Percentiles rank a stretch among this genome's conserved stretches.
phyloP scores from a whole-genome alignment of 2,888 invertebrate genomes.

The Tenodera sinensis region DNA sequence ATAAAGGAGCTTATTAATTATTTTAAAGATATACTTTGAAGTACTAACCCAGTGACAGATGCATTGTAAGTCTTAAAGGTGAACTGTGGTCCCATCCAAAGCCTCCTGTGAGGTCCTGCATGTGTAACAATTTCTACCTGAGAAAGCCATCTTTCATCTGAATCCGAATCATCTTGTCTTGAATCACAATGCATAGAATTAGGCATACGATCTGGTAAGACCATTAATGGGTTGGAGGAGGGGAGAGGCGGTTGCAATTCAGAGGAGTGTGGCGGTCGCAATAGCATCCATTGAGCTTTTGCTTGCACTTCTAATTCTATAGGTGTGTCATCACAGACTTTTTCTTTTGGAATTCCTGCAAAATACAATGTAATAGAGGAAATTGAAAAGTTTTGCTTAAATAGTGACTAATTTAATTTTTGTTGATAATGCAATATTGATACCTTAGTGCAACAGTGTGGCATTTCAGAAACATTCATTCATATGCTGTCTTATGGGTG shows the following conservation, averaged over 20 bases:
- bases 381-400: no score
- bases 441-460: no score
- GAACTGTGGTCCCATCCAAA: conserved; percentile 99
- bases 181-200: conserved; percentile 36
- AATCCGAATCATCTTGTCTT: conserved; percentile 40
- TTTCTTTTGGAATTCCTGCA: conserved; percentile 73
- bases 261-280: conserved; percentile 56
- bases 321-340: conserved; percentile 78
- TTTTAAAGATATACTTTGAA: background rate
- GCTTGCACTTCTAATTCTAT: conserved; percentile 84
- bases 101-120: conserved; percentile 87
- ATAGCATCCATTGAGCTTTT: conserved; percentile 86
- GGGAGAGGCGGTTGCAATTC: conserved; percentile 77
- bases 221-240: conserved; percentile 62
- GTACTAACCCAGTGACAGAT: background rate
- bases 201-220: conserved; percentile 39
- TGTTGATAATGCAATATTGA: no score
- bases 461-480: no score
- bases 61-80: conserved; percentile 84
- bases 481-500: no score
- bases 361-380: background rate
- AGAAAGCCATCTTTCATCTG: conserved; percentile 85
- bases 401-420: no score
- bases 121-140: conserved; percentile 98
- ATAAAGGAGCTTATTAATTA: background rate